Evolutionary conservation across 1,140 invertebrate genomes (phyloP).

Genomic region (Drosophila watanabei): DNA sequence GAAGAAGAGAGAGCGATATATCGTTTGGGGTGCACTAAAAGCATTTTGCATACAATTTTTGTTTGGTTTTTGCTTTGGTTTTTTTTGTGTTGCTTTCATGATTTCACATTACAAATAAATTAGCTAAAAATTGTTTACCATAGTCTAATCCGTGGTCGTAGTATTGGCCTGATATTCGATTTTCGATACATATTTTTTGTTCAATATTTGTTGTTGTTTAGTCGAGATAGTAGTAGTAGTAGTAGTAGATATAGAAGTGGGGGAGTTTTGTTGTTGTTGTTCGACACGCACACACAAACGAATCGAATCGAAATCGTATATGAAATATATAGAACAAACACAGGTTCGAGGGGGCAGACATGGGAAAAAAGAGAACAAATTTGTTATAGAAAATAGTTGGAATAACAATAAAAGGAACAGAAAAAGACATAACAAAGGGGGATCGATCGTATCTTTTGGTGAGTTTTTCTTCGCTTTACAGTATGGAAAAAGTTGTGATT

Average conservation of each 20-base stretch:
- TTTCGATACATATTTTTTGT: slow-evolving; percentile 26
- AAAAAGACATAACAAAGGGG: slow-evolving; percentile 18
- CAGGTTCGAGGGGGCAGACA: slow-evolving; percentile 28
- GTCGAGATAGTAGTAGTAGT: slow-evolving; percentile 55
- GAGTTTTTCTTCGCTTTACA: slow-evolving; percentile 36
- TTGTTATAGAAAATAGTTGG: slow-evolving; percentile 49
- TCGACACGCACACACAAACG: slow-evolving; percentile 67
- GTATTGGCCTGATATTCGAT: slow-evolving; percentile 89
- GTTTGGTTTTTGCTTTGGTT: slow-evolving; percentile 19
- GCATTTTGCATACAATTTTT: slow-evolving; percentile 43
- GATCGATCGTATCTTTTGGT: slow-evolving; percentile 29
- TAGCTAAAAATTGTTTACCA: slow-evolving; percentile 90
- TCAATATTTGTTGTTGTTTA: slow-evolving; percentile 41
- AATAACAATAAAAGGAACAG: slow-evolving; percentile 22
- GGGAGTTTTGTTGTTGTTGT: slow-evolving; percentile 46
- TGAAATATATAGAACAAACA: slow-evolving; percentile 54
- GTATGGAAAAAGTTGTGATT: slow-evolving; percentile 29
- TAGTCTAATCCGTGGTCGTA: slow-evolving; percentile 95
- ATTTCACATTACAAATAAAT: slow-evolving; percentile 76
- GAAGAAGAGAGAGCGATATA: slow-evolving; percentile 7
- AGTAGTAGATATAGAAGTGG: slow-evolving; percentile 51
- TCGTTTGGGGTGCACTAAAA: slow-evolving; percentile 58
- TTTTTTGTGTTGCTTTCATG: slow-evolving; percentile 30
- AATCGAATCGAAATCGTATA: slow-evolving; percentile 49
- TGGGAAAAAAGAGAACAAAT: slow-evolving; percentile 43